Percentiles rank a stretch among this genome's conserved stretches.
Conservation (phyloP, 2,888 invertebrate species). For the Aspidiotus destructor region DNA sequence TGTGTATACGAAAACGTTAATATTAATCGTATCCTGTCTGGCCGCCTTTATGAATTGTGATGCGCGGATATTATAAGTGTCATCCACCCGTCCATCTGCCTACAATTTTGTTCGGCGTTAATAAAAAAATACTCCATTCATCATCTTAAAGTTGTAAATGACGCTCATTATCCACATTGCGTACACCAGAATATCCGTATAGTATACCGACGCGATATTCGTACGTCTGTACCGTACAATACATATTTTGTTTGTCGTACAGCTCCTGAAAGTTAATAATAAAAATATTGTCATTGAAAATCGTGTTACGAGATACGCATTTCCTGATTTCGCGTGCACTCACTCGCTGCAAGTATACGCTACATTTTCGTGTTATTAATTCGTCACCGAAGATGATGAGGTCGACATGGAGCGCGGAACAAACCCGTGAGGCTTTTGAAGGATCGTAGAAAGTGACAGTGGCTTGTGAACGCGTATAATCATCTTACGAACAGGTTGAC, state of each 20-base stretch:
- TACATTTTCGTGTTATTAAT: no score
- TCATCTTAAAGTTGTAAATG: not conserved
- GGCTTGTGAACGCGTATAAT: no score
- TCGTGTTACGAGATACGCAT: not conserved
- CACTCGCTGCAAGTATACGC: no score
- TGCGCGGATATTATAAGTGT: not conserved
- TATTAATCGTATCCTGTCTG: conserved; percentile 4
- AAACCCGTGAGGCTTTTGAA: no score
- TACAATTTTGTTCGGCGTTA: not conserved
- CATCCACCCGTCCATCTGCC: not conserved
- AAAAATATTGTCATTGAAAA: not conserved
- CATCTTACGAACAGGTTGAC: no score
- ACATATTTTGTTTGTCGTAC: not conserved
- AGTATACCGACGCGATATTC: not conserved
- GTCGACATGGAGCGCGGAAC: no score
- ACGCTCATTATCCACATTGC: not conserved
- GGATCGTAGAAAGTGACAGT: no score
- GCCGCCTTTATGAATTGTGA: not conserved
- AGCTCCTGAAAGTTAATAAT: not conserved
- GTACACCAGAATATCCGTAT: not conserved
- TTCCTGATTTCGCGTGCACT: not conserved
- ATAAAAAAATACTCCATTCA: not conserved
- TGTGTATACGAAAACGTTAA: conserved; percentile 2
- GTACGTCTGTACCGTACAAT: not conserved
- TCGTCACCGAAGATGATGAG: no score